phyloP scores from a whole-genome alignment of 2,888 invertebrate species.

The Protula sp. region DNA sequence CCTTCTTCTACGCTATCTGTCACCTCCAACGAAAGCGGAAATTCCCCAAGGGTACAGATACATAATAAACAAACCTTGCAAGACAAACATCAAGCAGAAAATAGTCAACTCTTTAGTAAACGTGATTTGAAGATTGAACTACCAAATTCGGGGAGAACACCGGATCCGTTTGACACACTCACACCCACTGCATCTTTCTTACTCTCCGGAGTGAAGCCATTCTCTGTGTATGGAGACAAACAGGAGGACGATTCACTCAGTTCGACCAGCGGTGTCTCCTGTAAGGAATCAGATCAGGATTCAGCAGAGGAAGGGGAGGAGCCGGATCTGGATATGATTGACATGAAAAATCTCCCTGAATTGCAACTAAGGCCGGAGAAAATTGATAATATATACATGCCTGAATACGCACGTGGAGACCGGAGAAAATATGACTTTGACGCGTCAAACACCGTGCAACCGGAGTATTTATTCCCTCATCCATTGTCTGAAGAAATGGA shows the following conservation, averaged over 20 bases:
- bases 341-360: constrained; percentile 13
- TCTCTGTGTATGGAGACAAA: neutral
- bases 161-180: neutral
- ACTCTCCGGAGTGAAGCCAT: neutral
- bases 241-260: neutral
- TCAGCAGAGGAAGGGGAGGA: constrained; percentile 9
- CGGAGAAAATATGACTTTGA: constrained; percentile 41
- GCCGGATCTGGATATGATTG: constrained; percentile 6
- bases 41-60: too few relatives aligned
- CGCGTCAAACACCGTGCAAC: constrained; percentile 32
- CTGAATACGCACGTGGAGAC: constrained; percentile 34
- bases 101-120: too few relatives aligned
- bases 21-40: too few relatives aligned
- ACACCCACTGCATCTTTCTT: neutral
- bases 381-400: constrained; percentile 36
- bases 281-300: constrained; percentile 8
- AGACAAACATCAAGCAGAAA: too few relatives aligned
- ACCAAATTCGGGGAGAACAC: too few relatives aligned
- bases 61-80: too few relatives aligned
- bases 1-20: too few relatives aligned
- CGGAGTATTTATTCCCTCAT: constrained; percentile 32
- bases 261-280: neutral
- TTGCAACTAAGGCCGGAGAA: constrained; percentile 38
- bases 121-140: too few relatives aligned
- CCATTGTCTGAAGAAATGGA: constrained; percentile 30